Percentiles rank a stretch among this genome's conserved stretches.
Conservation (phyloP, 1,140 invertebrate genomes). For the Aricia agestis region DNA sequence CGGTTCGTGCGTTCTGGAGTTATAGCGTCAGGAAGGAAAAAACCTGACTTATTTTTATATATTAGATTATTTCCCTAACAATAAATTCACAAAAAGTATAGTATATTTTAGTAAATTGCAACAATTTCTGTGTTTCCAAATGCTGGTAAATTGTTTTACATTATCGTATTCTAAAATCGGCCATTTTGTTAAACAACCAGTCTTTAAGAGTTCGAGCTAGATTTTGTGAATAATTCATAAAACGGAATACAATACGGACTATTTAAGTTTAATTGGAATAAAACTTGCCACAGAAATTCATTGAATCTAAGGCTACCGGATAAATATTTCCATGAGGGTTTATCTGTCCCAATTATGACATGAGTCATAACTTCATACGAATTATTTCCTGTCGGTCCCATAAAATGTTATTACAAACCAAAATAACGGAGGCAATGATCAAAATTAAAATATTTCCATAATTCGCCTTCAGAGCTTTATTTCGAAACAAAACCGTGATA, state of each 20-base stretch:
- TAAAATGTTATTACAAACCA: slow-evolving; percentile 23
- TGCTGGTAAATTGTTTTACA: neutral
- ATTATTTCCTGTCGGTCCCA: slow-evolving; percentile 11
- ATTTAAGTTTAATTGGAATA: slow-evolving; percentile 10
- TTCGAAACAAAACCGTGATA: slow-evolving; percentile 38
- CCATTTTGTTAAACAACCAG: slow-evolving; percentile 3
- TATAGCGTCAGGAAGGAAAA: too few relatives aligned
- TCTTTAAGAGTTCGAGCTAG: neutral
- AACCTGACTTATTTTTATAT: too few relatives aligned
- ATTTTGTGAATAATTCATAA: slow-evolving; percentile 14
- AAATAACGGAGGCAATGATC: slow-evolving; percentile 21
- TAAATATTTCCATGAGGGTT: neutral
- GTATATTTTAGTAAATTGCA: neutral
- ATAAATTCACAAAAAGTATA: neutral
- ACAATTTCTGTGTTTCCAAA: neutral
- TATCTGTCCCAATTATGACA: neutral
- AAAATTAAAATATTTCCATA: slow-evolving; percentile 46
- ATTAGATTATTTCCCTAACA: too few relatives aligned
- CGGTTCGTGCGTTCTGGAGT: too few relatives aligned
- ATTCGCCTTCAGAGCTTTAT: slow-evolving; percentile 35
- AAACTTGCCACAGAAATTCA: neutral
- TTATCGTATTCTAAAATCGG: slow-evolving; percentile 4
- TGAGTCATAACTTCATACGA: neutral
- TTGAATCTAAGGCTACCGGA: neutral
- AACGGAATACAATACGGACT: neutral